A percentile compares a stretch with the other conserved stretches of the same genome.
Conservation (phyloP, 2,888 invertebrate genomes). For the Zele albiditarsus region DNA sequence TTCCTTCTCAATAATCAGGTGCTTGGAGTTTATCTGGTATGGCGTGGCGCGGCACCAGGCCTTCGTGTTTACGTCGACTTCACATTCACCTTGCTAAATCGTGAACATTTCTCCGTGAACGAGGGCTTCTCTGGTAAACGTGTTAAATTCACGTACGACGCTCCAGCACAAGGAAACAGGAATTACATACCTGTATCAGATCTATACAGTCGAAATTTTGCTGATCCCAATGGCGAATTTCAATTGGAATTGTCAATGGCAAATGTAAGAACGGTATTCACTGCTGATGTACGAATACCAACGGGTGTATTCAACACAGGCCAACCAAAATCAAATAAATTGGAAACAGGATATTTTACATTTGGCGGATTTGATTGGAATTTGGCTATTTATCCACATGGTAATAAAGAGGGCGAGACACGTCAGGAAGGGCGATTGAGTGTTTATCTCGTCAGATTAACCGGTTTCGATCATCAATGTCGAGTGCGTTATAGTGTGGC, state of each 20-base stretch:
- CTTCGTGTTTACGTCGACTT: slow-evolving; percentile 87
- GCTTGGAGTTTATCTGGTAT: slow-evolving; percentile 84
- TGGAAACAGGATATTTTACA: slow-evolving; percentile 82
- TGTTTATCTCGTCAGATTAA: slow-evolving; percentile 81
- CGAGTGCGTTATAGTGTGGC: slow-evolving; percentile 82
- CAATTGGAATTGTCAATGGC: slow-evolving; percentile 86
- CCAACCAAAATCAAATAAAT: slow-evolving; percentile 69
- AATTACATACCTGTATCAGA: slow-evolving; percentile 83
- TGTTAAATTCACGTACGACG: slow-evolving; percentile 80
- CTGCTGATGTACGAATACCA: slow-evolving; percentile 77
- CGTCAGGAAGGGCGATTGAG: slow-evolving; percentile 73
- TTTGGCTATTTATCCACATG: slow-evolving; percentile 78
- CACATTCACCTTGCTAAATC: slow-evolving; percentile 85
- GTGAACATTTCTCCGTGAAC: slow-evolving; percentile 88
- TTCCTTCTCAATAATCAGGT: slow-evolving; percentile 63
- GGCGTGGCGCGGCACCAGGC: slow-evolving; percentile 84
- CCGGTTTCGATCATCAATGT: slow-evolving; percentile 88
- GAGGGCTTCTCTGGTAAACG: slow-evolving; percentile 86
- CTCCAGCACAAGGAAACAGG: slow-evolving; percentile 83
- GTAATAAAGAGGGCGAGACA: slow-evolving; percentile 74
- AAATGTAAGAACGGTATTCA: slow-evolving; percentile 83
- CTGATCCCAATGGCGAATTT: slow-evolving; percentile 87
- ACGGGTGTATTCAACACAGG: slow-evolving; percentile 65
- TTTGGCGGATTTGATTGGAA: slow-evolving; percentile 91
- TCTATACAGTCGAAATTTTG: slow-evolving; percentile 81